A percentile compares a stretch with the other conserved stretches of the same genome.
Conservation (phyloP, 2,888 invertebrate species). For the Sphaeridia pumilis region DNA sequence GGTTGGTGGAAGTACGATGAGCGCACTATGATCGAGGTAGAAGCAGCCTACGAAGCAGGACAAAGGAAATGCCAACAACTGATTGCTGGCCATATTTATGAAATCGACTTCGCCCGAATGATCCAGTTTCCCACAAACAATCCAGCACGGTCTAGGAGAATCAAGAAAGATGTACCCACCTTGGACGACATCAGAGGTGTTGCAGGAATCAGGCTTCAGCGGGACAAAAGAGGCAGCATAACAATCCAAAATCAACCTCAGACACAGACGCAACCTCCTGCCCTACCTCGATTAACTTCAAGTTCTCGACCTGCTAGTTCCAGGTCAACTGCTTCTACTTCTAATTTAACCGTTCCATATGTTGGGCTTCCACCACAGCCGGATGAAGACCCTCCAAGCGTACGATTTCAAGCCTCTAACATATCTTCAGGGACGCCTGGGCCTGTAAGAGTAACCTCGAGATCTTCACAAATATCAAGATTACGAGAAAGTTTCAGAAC, state of each 20-base stretch:
- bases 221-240: no score
- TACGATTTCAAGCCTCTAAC: no score
- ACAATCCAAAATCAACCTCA: no score
- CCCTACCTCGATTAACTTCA: neutral
- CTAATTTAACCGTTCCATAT: no score
- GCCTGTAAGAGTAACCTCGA: no score
- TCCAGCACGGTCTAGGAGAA: constrained; percentile 65
- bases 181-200: constrained; percentile 71
- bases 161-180: constrained; percentile 68
- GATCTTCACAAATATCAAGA: no score
- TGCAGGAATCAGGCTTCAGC: constrained; percentile 50
- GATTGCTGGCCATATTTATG: constrained; percentile 85
- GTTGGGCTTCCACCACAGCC: no score
- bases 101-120: constrained; percentile 79
- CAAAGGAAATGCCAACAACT: constrained; percentile 65
- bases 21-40: constrained; percentile 75
- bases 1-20: constrained; percentile 99
- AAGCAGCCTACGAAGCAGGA: constrained; percentile 64
- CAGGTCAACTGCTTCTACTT: neutral
- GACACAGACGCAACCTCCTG: no score
- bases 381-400: no score
- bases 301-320: neutral
- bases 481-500: no score
- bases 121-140: constrained; percentile 70
- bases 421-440: no score